phyloP scores from a whole-genome alignment of 2,113 vertebrate genomes.

The Mastomys coucha region DNA sequence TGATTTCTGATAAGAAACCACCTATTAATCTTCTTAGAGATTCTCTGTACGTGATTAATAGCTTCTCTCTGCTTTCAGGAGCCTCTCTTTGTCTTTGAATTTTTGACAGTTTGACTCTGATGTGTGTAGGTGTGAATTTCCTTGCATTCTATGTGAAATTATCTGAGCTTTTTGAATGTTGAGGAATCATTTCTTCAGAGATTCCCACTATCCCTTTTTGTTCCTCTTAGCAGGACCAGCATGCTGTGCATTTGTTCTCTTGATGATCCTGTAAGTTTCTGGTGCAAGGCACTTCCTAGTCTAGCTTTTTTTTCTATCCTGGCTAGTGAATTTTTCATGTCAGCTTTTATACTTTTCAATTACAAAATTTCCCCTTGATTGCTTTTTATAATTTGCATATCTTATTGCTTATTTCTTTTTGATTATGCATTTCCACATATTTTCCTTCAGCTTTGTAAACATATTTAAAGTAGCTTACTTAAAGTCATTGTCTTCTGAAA shows the following conservation, averaged over 20 bases:
- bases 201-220: background rate
- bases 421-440: background rate
- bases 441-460: background rate
- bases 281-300: background rate
- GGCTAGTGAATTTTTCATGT: slow-evolving; percentile 5
- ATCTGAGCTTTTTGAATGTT: background rate
- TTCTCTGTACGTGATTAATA: background rate
- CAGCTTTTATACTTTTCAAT: background rate
- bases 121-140: background rate
- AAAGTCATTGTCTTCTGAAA: background rate
- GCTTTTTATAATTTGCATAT: background rate
- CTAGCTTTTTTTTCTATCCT: background rate
- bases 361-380: background rate
- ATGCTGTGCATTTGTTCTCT: background rate
- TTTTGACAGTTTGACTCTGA: slow-evolving; percentile 31
- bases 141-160: background rate
- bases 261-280: background rate
- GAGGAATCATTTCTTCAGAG: background rate
- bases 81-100: slow-evolving; percentile 25
- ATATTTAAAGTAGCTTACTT: background rate
- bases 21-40: background rate
- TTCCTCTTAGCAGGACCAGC: background rate
- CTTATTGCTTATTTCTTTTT: background rate
- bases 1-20: background rate
- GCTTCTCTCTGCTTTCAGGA: background rate